A percentile compares a stretch with the other conserved stretches of the same genome.
Conservation (phyloP, 2,113 vertebrate genomes). For the Callorhinus ursinus region DNA sequence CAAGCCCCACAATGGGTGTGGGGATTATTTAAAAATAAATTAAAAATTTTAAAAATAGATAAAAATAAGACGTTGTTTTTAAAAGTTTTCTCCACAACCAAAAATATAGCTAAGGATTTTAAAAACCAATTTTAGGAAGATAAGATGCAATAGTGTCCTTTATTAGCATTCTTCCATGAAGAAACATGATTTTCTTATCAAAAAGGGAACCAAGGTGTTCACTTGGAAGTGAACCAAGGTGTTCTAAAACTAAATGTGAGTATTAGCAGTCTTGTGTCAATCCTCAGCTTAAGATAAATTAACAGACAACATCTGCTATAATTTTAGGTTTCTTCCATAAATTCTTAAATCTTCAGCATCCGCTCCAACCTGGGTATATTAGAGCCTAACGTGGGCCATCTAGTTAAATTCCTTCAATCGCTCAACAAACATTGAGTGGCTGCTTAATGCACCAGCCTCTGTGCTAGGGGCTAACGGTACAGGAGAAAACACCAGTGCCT, state of each 20-base stretch:
- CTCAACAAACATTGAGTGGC: background rate
- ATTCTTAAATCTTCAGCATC: slow-evolving; percentile 15
- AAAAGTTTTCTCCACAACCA: background rate
- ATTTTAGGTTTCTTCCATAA: background rate
- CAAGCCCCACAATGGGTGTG: background rate
- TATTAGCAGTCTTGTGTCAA: background rate
- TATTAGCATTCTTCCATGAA: background rate
- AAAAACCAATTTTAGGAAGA: background rate
- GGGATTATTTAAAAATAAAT: background rate
- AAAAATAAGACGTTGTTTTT: background rate
- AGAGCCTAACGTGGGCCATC: background rate
- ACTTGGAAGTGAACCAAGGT: background rate
- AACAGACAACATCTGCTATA: background rate
- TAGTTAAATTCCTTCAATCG: background rate
- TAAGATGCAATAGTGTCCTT: background rate
- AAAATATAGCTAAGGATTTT: background rate
- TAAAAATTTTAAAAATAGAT: background rate
- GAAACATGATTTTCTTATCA: slow-evolving; percentile 17
- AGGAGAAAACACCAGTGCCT: background rate
- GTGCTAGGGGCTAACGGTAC: too few species aligned
- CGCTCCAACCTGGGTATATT: background rate
- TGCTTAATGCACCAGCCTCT: background rate
- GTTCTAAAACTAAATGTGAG: background rate
- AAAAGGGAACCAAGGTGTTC: background rate
- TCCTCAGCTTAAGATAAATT: background rate